Conservation (phyloP, 92 coral and sea anemone genomes). For the Chrysogorgia sp. region DNA sequence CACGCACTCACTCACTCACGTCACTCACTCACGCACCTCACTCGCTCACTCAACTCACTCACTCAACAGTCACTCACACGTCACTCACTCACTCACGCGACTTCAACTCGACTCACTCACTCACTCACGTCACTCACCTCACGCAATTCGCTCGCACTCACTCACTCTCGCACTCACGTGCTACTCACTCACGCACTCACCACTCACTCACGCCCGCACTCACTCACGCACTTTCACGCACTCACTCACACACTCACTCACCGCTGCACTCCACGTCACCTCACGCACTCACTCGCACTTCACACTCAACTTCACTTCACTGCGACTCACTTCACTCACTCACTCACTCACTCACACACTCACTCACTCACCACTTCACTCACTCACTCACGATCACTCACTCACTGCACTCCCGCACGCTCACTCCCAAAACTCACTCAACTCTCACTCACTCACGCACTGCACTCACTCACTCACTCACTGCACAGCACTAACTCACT, state of each 20-base stretch:
- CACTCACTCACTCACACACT: constrained; percentile 27
- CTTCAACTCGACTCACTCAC: constrained; percentile 10
- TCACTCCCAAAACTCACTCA: constrained; percentile 11
- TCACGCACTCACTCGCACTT: no score
- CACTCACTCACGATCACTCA: constrained; percentile 22
- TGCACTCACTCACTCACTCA: constrained; percentile 21
- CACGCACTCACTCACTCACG: not conserved
- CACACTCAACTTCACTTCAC: not conserved
- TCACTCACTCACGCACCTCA: constrained; percentile 25
- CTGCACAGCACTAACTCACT: no score
- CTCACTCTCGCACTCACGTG: constrained; percentile 2
- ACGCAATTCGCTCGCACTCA: not conserved
- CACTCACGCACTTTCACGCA: not conserved
- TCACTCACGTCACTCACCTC: constrained; percentile 22
- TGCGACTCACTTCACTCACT: constrained; percentile 27
- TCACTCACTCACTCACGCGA: not conserved
- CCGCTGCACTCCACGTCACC: no score
- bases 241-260: not conserved
- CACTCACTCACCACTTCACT: constrained; percentile 32
- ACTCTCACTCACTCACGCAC: no score
- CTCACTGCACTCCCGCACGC: constrained; percentile 22
- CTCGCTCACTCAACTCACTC: constrained; percentile 16
- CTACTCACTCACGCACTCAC: not conserved
- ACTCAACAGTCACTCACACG: no score
- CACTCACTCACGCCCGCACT: constrained; percentile 3